These are phyloP conservation scores for Parasteatoda lunata DNA, from an alignment of 2,888 invertebrate genomes.

Conservation along the genomic window DNA sequence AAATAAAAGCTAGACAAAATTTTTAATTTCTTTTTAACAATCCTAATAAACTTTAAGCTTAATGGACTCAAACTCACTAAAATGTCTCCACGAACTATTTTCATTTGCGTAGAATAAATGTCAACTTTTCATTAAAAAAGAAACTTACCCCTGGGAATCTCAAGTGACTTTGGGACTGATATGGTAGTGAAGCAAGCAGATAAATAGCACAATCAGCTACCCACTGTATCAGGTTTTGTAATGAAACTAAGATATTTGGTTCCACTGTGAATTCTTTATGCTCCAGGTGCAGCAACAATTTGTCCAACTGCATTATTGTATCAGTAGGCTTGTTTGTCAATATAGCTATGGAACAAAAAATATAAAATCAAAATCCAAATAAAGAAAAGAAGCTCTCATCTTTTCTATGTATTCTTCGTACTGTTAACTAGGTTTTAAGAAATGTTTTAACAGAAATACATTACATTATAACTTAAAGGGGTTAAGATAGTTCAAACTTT, in stretches of 20 bases:
- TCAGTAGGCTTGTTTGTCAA: slow-evolving; percentile 78
- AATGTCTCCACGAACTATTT: too few relatives aligned
- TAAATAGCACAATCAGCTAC: slow-evolving; percentile 90
- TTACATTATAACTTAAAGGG: too few relatives aligned
- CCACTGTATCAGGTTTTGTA: slow-evolving; percentile 94
- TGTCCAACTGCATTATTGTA: slow-evolving; percentile 85
- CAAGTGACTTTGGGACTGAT: slow-evolving; percentile 76
- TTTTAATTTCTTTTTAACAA: too few relatives aligned
- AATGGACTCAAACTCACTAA: too few relatives aligned
- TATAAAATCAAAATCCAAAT: background rate
- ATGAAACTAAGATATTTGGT: slow-evolving; percentile 85
- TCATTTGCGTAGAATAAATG: background rate
- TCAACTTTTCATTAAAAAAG: background rate
- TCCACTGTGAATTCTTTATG: slow-evolving; percentile 91
- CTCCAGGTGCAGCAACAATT: slow-evolving; percentile 84
- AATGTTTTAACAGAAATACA: too few relatives aligned
- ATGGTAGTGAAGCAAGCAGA: slow-evolving; percentile 85
- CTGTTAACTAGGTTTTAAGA: background rate
- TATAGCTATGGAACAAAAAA: slow-evolving; percentile 75
- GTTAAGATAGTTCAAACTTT: too few relatives aligned
- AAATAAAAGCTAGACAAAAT: too few relatives aligned
- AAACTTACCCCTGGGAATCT: slow-evolving; percentile 74
- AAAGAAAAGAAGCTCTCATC: background rate
- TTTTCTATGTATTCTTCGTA: background rate
- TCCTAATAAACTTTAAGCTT: too few relatives aligned